Evolutionary conservation across 2,888 invertebrate genomes (phyloP).

Genomic region (Heliconius erato): DNA sequence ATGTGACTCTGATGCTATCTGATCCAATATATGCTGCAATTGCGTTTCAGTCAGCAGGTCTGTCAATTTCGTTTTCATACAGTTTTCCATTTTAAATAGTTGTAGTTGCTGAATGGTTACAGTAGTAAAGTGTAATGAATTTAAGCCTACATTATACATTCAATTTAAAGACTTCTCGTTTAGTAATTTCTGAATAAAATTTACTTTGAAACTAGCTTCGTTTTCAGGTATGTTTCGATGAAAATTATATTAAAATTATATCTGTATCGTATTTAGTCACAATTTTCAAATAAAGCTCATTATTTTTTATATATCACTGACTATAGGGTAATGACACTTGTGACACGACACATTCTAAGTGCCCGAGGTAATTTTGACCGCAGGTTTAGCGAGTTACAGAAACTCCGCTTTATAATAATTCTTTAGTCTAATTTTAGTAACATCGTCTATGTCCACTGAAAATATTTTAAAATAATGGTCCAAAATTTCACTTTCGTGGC

Average conservation of each 20-base stretch:
- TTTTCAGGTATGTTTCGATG: neutral
- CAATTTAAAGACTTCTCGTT: neutral
- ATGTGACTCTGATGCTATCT: constrained; percentile 53
- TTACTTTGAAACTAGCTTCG: neutral
- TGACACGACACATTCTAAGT: too few relatives aligned
- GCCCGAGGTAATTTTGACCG: too few relatives aligned
- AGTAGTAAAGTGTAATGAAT: neutral
- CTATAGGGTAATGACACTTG: too few relatives aligned
- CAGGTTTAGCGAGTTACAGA: constrained; percentile 2
- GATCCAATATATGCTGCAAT: constrained; percentile 58
- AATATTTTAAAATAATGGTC: constrained; percentile 67
- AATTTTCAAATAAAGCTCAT: too few relatives aligned
- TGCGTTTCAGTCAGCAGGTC: constrained; percentile 64
- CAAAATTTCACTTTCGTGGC: constrained; percentile 61
- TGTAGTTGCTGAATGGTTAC: neutral
- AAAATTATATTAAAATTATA: neutral
- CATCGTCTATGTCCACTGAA: constrained; percentile 56
- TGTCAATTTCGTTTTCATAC: constrained; percentile 25
- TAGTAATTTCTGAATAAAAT: neutral
- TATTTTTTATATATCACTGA: too few relatives aligned
- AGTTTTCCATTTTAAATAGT: constrained; percentile 19
- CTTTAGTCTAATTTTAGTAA: constrained; percentile 59
- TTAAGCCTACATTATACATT: neutral
- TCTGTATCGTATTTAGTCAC: too few relatives aligned
- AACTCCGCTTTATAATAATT: constrained; percentile 51